phyloP scores from a whole-genome alignment of 2,113 vertebrate species.

The Thermophis baileyi region DNA sequence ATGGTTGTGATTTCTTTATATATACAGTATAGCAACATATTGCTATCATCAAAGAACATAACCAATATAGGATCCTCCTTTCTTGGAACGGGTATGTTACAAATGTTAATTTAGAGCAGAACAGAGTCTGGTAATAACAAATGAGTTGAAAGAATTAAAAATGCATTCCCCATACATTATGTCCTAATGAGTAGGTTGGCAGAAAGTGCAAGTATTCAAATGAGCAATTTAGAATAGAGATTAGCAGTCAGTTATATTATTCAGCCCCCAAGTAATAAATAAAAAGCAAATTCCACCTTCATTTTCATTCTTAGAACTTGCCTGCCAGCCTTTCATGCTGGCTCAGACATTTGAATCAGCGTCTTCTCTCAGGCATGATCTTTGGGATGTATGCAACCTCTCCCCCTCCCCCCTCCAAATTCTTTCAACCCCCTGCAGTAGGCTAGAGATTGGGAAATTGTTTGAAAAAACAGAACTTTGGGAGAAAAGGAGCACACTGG shows the following conservation, averaged over 20 bases:
- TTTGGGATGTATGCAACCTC: not conserved
- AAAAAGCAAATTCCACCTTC: not conserved
- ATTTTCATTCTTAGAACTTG: not conserved
- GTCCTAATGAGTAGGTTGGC: not conserved
- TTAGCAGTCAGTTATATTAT: conserved; percentile 45
- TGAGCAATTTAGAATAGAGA: conserved; percentile 31
- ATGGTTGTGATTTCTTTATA: conserved; percentile 46
- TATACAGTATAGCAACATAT: conserved; percentile 34
- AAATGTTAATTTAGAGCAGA: conserved; percentile 57
- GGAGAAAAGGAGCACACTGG: not conserved
- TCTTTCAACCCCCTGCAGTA: not conserved
- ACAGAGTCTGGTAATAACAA: conserved; percentile 50
- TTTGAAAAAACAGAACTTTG: not conserved
- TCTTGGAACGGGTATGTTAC: conserved; percentile 53
- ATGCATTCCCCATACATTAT: conserved; percentile 19
- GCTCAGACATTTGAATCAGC: not conserved
- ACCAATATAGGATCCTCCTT: conserved; percentile 9
- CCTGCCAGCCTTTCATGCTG: not conserved
- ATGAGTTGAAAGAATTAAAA: conserved; percentile 55
- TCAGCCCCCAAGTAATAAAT: conserved; percentile 26
- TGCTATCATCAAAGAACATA: conserved; percentile 22
- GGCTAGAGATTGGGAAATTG: not conserved
- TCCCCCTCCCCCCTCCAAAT: not conserved
- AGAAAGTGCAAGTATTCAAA: not conserved
- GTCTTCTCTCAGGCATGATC: not conserved